Evolutionary conservation across 1,140 invertebrate genomes (phyloP).

Genomic region (Nasonia giraulti): DNA sequence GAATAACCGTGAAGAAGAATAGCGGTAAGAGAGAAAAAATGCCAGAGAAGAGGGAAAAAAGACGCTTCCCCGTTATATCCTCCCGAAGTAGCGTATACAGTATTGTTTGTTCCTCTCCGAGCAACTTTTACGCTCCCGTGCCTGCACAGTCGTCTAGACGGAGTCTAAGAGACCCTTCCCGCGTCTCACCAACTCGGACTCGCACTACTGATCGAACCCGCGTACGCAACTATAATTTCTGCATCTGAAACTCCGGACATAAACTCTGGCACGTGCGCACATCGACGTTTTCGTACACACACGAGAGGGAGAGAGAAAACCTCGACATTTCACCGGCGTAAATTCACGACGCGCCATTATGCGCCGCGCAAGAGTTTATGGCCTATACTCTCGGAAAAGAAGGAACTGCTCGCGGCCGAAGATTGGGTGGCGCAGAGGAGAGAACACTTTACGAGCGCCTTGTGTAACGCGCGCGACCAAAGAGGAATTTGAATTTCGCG

Average conservation of each 20-base stretch:
- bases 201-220: not conserved
- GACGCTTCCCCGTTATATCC: not conserved
- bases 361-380: not conserved
- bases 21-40: not conserved
- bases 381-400: not conserved
- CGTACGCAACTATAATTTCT: not conserved
- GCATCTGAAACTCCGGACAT: not conserved
- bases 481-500: not conserved
- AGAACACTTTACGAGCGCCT: not conserved
- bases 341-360: not conserved
- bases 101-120: not conserved
- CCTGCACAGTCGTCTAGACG: not conserved
- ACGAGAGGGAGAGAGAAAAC: not conserved
- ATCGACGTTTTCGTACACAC: not conserved
- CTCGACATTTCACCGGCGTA: not conserved
- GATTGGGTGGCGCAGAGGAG: too few species aligned
- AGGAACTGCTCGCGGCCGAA: not conserved
- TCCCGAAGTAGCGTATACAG: not conserved
- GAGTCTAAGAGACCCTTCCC: not conserved
- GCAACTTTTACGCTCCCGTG: not conserved
- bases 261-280: too few species aligned
- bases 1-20: conserved; percentile 14
- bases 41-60: not conserved
- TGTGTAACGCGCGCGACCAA: not conserved
- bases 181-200: not conserved